A percentile compares a stretch with the other conserved stretches of the same genome.
These are phyloP conservation scores for Manis javanica DNA, from an alignment of 2,797 vertebrate species.

Conservation along the genomic window DNA sequence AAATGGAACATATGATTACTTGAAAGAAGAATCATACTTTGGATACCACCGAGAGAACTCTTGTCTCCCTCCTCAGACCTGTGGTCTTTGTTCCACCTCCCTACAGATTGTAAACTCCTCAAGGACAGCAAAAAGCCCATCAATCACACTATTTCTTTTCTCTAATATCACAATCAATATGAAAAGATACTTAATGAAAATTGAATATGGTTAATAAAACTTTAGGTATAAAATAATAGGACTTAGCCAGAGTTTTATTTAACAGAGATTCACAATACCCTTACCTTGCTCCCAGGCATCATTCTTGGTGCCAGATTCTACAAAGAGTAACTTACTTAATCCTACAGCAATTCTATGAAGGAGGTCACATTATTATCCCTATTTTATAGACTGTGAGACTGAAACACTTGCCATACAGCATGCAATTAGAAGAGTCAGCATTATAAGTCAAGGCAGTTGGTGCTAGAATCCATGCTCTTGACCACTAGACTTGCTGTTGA, in stretches of 20 bases:
- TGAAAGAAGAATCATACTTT: neutral
- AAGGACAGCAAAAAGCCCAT: neutral
- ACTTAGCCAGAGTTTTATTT: neutral
- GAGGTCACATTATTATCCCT: neutral
- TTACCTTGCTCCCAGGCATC: neutral
- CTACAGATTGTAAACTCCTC: neutral
- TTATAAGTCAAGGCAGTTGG: neutral
- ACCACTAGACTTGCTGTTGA: neutral
- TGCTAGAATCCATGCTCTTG: neutral
- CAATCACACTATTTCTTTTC: conserved; percentile 22
- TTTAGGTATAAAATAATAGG: neutral
- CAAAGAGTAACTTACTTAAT: neutral
- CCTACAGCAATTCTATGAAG: neutral
- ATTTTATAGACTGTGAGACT: neutral
- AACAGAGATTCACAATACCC: neutral
- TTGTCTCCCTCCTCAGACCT: neutral
- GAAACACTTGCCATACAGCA: neutral
- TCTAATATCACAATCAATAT: neutral
- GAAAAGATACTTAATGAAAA: conserved; percentile 44
- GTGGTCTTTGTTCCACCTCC: neutral
- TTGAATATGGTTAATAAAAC: neutral
- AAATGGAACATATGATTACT: neutral
- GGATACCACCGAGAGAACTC: neutral
- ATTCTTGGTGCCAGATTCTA: neutral
- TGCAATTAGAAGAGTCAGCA: neutral